A percentile compares a stretch with the other conserved stretches of the same genome.
phyloP scores from a whole-genome alignment of 2,888 invertebrate species.

The Carpatolechia fugitivella region DNA sequence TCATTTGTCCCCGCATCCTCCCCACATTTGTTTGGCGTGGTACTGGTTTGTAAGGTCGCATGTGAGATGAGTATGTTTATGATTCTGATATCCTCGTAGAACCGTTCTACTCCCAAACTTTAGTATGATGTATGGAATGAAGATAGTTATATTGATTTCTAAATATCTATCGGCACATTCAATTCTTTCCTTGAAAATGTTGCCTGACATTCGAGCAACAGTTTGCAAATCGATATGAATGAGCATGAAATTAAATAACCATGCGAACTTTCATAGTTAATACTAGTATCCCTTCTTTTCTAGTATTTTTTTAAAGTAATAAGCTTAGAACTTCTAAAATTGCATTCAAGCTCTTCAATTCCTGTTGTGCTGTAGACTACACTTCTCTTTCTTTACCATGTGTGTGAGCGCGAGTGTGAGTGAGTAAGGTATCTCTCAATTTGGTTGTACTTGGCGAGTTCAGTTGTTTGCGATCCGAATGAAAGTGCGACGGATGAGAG shows the following conservation, averaged over 20 bases:
- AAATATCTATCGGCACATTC: too few relatives aligned
- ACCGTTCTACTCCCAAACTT: not conserved
- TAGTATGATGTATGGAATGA: conserved; percentile 2
- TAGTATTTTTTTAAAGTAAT: too few relatives aligned
- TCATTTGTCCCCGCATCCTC: conserved; percentile 56
- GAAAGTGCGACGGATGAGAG: conserved; percentile 37
- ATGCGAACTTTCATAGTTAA: too few relatives aligned
- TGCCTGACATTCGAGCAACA: too few relatives aligned
- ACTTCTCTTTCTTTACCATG: not conserved
- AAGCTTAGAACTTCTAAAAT: too few relatives aligned
- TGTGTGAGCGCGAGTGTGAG: conserved; percentile 1
- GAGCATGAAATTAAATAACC: too few relatives aligned
- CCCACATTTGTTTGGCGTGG: conserved; percentile 44
- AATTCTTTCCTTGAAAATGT: too few relatives aligned
- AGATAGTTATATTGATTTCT: not conserved
- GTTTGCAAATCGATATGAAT: too few relatives aligned
- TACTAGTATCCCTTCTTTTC: too few relatives aligned
- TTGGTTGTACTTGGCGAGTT: conserved; percentile 68
- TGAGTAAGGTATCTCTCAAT: conserved; percentile 39
- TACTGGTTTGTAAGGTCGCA: conserved; percentile 40
- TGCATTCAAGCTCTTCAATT: too few relatives aligned
- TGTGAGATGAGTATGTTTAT: conserved; percentile 27
- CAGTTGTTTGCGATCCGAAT: conserved; percentile 62
- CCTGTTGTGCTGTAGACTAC: not conserved
- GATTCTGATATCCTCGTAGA: not conserved